phyloP scores from a whole-genome alignment of 2,888 invertebrate species.

The Heliconius charithonia region DNA sequence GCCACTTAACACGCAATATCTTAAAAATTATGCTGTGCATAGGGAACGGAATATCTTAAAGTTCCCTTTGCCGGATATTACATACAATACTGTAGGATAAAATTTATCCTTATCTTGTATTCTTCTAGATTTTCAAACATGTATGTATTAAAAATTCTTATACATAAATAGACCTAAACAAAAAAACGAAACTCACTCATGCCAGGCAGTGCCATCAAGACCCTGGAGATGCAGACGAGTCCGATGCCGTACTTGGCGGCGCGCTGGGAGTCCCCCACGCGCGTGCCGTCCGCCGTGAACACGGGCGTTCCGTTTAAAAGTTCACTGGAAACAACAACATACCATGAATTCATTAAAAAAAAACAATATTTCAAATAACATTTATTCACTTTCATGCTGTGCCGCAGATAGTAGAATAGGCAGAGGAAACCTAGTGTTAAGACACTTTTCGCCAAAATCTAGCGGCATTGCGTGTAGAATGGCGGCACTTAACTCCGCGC shows the following conservation, averaged over 20 bases:
- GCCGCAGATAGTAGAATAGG: too few species aligned
- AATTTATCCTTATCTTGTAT: too few species aligned
- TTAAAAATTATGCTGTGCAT: too few species aligned
- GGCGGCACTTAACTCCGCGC: too few species aligned
- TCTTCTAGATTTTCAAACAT: not conserved
- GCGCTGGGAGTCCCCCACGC: slow-evolving; percentile 85
- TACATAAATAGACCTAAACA: not conserved
- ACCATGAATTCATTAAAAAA: not conserved
- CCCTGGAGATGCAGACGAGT: slow-evolving; percentile 94
- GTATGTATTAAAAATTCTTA: not conserved
- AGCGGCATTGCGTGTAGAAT: too few species aligned
- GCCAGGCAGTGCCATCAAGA: slow-evolving; percentile 96
- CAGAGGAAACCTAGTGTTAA: too few species aligned
- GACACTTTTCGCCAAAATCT: too few species aligned
- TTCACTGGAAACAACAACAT: slow-evolving; percentile 82
- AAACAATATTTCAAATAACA: not conserved
- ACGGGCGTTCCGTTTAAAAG: slow-evolving; percentile 92
- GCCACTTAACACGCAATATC: too few species aligned
- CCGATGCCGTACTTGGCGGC: slow-evolving; percentile 93
- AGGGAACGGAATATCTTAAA: too few species aligned
- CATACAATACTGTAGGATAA: too few species aligned
- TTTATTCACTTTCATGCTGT: too few species aligned
- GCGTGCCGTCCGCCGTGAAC: slow-evolving; percentile 89
- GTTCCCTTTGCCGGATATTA: too few species aligned
- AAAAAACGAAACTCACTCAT: slow-evolving; percentile 88